Base-by-base conservation (phyloP, 2,888 invertebrate species). In the Uropetala carovei region DNA sequence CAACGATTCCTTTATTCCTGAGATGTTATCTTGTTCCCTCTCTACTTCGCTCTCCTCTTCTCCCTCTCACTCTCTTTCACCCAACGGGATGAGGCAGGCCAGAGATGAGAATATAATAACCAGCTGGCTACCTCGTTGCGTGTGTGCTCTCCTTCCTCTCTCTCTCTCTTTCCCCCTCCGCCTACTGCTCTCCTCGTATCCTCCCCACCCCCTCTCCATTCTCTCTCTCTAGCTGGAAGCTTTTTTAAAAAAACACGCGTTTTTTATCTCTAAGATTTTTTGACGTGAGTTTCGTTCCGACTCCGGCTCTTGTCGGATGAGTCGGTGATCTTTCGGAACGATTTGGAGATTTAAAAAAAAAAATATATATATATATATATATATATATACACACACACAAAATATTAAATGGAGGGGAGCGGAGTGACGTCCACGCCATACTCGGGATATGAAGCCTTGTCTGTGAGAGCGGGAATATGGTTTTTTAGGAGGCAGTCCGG, bases 111-210 rank as follows among this genome's bases (percentile, higher is more conserved):
- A 27, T 86, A 60, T 86, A 89, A 89, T 89, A 89, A 89, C 68
- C 89, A 89, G 89, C 89, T 89, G 89, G 89, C 89, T 89, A 89
- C 89, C 64, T 89, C 56, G 64, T 89, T 89, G 89, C 43, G 68
- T 64, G 75, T 16, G 68, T 60, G 27, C 60, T 60, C 60, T 60
- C 60, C 86, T 86, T 60, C 60, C 86, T 59, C 58, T 16, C 13
- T 64, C 75, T n/a, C 75, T 27, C 13, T 75, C 75, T 27, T 22
- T 75, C 27, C 22, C 68, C 89, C 60, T 60, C 89, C 64, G 89
- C 43, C 89, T 89, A 64, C 89, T 64, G 43, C 56, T 27, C 64
- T 64, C 60, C 43, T 30, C 64, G 75, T 16, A 43, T 60, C 18
- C 60, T 60, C 60, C 60, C 86, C 60, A 86, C 60, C 86, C 30